These are phyloP conservation scores for Adineta ricciae DNA, from an alignment of 2,888 invertebrate genomes.

Conservation along the genomic window DNA sequence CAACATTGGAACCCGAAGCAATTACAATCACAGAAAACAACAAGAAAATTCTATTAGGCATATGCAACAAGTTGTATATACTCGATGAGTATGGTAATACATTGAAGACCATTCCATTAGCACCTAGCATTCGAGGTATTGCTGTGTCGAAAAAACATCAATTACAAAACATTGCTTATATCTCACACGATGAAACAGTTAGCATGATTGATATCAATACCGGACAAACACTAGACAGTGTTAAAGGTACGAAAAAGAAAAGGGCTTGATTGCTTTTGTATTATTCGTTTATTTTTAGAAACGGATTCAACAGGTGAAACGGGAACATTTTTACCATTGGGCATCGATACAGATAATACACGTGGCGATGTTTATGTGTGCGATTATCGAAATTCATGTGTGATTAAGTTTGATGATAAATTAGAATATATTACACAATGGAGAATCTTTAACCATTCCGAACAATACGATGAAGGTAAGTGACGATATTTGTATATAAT, in stretches of 20 bases:
- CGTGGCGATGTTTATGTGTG: not conserved
- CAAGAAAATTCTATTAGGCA: slow-evolving; percentile 21
- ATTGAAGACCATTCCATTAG: not conserved
- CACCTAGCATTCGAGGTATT: slow-evolving; percentile 5
- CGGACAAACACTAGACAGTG: not conserved
- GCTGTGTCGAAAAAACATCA: slow-evolving; percentile 3
- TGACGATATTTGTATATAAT: too few species aligned
- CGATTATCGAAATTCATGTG: slow-evolving; percentile 20
- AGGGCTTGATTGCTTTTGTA: too few species aligned
- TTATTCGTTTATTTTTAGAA: not conserved
- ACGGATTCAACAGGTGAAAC: not conserved
- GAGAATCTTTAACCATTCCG: not conserved
- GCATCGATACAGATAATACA: slow-evolving; percentile 3
- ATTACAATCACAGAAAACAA: not conserved
- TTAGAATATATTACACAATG: slow-evolving; percentile 17
- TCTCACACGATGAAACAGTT: slow-evolving; percentile 10
- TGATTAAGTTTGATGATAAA: slow-evolving; percentile 15
- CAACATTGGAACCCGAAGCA: slow-evolving; percentile 4
- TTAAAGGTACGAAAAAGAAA: not conserved
- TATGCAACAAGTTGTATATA: slow-evolving; percentile 10
- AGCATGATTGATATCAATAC: slow-evolving; percentile 1
- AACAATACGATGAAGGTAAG: slow-evolving; percentile 8
- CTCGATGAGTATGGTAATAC: not conserved
- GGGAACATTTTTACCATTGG: slow-evolving; percentile 11
- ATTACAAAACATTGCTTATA: not conserved